Evolutionary conservation across 1,140 invertebrate genomes (phyloP).

Genomic region (Apis florea): DNA sequence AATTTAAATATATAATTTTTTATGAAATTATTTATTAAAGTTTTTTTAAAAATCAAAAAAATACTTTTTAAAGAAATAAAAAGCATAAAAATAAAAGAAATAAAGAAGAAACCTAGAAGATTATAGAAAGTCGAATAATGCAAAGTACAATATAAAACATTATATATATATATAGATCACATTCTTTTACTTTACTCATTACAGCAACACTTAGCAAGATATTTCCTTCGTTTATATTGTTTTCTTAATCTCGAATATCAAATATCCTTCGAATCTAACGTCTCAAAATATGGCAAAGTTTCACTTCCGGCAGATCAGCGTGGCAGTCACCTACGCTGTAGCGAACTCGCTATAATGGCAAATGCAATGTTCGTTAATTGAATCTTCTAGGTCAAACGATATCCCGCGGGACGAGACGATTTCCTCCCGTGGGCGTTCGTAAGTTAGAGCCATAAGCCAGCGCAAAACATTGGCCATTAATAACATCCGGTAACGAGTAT

Average conservation of each 20-base stretch:
- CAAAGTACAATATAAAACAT: too few species aligned
- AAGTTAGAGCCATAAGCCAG: constrained; percentile 29
- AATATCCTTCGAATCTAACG: not conserved
- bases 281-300: not conserved
- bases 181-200: not conserved
- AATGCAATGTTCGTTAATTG: constrained; percentile 29
- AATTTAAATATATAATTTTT: too few species aligned
- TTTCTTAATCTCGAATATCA: not conserved
- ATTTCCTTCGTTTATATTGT: not conserved
- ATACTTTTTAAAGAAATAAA: too few species aligned
- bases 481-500: constrained; percentile 52
- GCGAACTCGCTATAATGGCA: not conserved
- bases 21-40: too few species aligned
- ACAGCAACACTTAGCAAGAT: not conserved
- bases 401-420: constrained; percentile 9
- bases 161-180: not conserved
- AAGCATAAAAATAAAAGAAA: too few species aligned
- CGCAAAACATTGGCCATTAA: constrained; percentile 54
- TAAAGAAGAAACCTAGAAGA: too few species aligned
- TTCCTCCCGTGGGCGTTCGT: constrained; percentile 36
- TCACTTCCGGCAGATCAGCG: not conserved
- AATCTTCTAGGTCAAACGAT: constrained; percentile 21
- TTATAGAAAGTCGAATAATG: too few species aligned
- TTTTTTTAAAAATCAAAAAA: too few species aligned
- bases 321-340: not conserved